Percentiles rank a stretch among this genome's conserved stretches.
Conservation (phyloP, 1,140 invertebrate species). For the Mycetomoellerius zeteki region DNA sequence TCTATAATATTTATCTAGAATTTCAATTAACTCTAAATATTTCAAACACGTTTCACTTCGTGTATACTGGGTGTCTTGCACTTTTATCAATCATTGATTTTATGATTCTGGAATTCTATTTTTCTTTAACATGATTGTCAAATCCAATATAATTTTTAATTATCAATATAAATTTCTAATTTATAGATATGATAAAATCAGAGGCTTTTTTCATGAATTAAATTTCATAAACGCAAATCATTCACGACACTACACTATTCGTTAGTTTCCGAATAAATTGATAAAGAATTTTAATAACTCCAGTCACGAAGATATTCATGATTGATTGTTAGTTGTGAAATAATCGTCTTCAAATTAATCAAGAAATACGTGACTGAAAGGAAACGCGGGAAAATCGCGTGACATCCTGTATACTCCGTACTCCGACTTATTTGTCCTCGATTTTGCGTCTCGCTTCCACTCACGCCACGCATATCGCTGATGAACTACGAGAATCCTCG, state of each 20-base stretch:
- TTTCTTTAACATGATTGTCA: neutral
- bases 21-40: slow-evolving; percentile 75
- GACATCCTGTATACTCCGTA: slow-evolving; percentile 45
- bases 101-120: too few species aligned
- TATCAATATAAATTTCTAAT: neutral
- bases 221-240: neutral
- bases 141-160: neutral
- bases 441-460: slow-evolving; percentile 33
- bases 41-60: slow-evolving; percentile 68
- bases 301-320: neutral
- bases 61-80: neutral
- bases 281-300: neutral
- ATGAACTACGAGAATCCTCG: slow-evolving; percentile 15
- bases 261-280: neutral
- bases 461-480: neutral
- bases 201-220: neutral
- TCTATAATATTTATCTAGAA: slow-evolving; percentile 57
- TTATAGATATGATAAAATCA: neutral
- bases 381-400: slow-evolving; percentile 37
- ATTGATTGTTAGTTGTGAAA: neutral
- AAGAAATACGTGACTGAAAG: slow-evolving; percentile 22
- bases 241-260: neutral
- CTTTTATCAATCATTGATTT: neutral
- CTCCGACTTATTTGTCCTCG: slow-evolving; percentile 27
- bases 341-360: neutral